Conservation (phyloP, 2,888 invertebrate species). For the Linhomoeus sp. region DNA sequence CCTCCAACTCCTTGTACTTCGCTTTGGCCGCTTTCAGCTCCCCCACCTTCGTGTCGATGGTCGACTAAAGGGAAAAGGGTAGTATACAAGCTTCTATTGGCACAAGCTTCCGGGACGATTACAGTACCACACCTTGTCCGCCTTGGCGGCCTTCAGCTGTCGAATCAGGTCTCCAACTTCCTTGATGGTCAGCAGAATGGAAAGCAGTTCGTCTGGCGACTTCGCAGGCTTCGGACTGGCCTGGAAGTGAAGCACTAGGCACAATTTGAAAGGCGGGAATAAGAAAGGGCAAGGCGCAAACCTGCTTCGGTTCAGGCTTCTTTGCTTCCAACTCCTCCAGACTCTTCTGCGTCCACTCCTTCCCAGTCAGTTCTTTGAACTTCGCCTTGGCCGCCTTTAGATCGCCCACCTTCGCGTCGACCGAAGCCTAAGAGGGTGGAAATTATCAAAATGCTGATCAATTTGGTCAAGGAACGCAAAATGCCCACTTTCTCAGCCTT, state of each 20-base stretch:
- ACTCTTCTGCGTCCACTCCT: conserved; percentile 39
- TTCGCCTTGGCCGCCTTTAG: conserved; percentile 50
- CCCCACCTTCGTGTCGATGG: conserved; percentile 39
- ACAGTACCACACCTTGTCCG: conserved; percentile 31
- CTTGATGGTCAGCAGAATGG: conserved; percentile 20
- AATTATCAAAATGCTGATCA: no score
- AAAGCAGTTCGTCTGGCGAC: no score
- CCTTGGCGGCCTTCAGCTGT: conserved; percentile 38
- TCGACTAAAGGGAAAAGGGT: conserved; percentile 13
- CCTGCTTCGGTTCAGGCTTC: no score
- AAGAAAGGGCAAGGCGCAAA: no score
- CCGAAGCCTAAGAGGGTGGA: conserved; percentile 12
- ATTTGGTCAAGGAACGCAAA: no score
- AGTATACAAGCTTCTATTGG: neutral
- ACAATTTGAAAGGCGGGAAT: no score
- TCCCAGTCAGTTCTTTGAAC: conserved; percentile 48
- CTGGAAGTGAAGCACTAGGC: no score
- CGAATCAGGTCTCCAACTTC: conserved; percentile 47
- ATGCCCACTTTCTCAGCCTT: conserved; percentile 32
- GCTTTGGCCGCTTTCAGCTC: conserved; percentile 47
- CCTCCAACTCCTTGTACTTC: conserved; percentile 50
- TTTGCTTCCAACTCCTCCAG: no score
- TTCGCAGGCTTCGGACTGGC: no score
- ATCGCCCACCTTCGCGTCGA: conserved; percentile 40
- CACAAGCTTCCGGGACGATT: no score